Evolutionary conservation across 2,797 vertebrate species (phyloP), one percentile per base, ranked within the genome.

Genomic region (Neosilurus hyrtlii): DNA sequence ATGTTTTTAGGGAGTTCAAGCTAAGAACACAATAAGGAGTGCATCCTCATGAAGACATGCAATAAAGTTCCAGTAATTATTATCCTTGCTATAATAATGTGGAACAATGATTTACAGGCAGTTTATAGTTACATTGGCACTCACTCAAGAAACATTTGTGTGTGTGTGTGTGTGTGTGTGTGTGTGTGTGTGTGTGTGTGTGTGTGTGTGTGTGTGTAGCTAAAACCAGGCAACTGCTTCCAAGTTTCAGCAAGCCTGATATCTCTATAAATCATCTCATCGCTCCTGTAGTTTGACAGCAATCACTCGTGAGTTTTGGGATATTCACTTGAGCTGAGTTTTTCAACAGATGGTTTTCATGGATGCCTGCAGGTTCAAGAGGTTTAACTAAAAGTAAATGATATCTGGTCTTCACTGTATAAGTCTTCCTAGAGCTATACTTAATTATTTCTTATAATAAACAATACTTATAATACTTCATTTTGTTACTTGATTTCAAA

Each of bases 61-160:
- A 86, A 87, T 86, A 83, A 83, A 35, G 77, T 57, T 14, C 85
- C 72, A 77, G 24, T 70, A 62, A 79, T 61, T 73, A 80, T 76
- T 81, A 83, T 82, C 61, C 52, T 3, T 49, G 6, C 6, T 43
- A 71, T 37, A 70, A 2, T 4, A 83, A 74, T 49, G 65, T 74
- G 49, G 84, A 82, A 79, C n/a, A 79, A 85, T 84, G 62, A 56
- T 77, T 61, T 84, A 73, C 66, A 76, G 26, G 66, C 73, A 85
- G 43, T 82, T 51, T 63, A 62, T 59, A 83, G 82, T 81, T 89
- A 30, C 51, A 37, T 86, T 90, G 89, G 88, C 86, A 74, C 11
- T 1, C 8, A 43, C 26, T 71, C 82, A 82, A 85, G 75, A 16
- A 80, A 74, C 56, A 57, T 66, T 75, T 62, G 18, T 49, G 76